These are phyloP conservation scores for Ceyx melanurus DNA, from an alignment of 2,113 vertebrate species.

Conservation along the genomic window DNA sequence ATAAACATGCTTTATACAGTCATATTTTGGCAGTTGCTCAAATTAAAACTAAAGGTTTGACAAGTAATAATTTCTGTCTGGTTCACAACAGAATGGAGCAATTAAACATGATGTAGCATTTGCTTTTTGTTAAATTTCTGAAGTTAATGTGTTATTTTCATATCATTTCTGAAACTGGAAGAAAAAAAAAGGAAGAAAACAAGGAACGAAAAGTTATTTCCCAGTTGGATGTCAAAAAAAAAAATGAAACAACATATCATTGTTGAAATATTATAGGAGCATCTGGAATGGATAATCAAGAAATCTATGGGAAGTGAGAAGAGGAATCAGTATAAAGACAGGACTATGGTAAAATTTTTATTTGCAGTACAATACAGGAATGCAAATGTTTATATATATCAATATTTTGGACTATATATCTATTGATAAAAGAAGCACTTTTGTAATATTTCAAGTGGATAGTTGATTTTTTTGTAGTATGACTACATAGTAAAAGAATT, in stretches of 20 bases:
- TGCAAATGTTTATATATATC: background rate
- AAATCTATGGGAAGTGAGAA: background rate
- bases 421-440: background rate
- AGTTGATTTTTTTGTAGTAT: background rate
- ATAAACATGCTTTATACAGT: background rate
- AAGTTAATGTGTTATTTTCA: background rate
- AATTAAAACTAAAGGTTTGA: background rate
- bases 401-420: background rate
- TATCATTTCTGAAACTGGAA: background rate
- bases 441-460: background rate
- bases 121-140: background rate
- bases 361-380: background rate
- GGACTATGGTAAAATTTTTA: background rate
- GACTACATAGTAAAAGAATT: background rate
- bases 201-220: background rate
- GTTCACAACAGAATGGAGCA: background rate
- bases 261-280: background rate
- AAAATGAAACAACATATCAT: background rate
- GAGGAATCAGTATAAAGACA: background rate
- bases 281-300: background rate
- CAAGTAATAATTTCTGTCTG: background rate
- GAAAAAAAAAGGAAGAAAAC: background rate
- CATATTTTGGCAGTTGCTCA: constrained; percentile 4
- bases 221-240: background rate
- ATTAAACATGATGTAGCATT: background rate